Base-by-base conservation (phyloP, 1,140 invertebrate genomes). In the Melipona quadrifasciata region DNA sequence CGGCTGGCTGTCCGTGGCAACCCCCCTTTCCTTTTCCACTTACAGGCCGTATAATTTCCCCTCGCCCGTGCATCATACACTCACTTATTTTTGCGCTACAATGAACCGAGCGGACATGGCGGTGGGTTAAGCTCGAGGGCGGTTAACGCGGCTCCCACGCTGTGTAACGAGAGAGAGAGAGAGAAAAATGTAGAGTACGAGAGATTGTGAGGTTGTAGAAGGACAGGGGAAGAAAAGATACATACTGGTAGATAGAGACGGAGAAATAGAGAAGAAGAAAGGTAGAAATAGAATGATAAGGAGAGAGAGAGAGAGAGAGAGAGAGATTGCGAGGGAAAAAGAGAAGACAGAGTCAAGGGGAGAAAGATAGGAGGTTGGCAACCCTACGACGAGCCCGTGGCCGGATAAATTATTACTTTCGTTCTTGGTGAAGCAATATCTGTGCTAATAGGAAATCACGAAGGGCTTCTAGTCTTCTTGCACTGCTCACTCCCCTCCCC, bases 41-140 rank as follows among this genome's bases (percentile, higher is more conserved):
- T 89, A 90, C 90, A 87, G 83, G 80, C 86, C 90, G 87, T 91
- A 92, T 92, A 92, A 92, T 92, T 92, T 90, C 88, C 91, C 91
- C 91, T 87, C 80, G 89, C 86, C 86, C 89, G 86, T 92, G 91
- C 91, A 92, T 92, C 91, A 93, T 92, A 93, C 91, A 93, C 92
- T 93, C 91, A 92, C 91, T 92, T 93, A 93, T 93, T 93, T 93
- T 92, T 89, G 90, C 92, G 92, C 91, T 93, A 92, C 90, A 93
- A 91, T 89, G 90, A 92, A 86, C 88, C 90, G 76, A 75, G 80
- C 88, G 87, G 86, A 91, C 90, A 88, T 84, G 82, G 80, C 74
- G 85, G 84, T 89, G 84, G 86, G 88, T 87, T 89, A 82, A 89
- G 82, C 89, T 89, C 82, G 80, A 82, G 80, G 85, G 85, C 88